phyloP scores from a whole-genome alignment of 2,797 vertebrate genomes.

The Rhadinocentrus ornatus region DNA sequence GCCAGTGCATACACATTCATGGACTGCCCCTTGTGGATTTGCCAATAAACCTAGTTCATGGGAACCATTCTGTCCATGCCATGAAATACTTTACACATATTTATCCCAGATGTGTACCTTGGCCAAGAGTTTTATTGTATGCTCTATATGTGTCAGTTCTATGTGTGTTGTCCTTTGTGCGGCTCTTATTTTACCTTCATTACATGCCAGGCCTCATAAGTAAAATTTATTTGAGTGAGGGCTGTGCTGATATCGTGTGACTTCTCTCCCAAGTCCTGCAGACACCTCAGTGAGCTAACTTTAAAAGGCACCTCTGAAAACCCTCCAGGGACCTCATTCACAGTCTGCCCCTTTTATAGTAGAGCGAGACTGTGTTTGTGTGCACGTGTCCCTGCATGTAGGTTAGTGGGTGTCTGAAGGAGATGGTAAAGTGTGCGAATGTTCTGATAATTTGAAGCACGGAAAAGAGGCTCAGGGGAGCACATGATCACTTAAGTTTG shows the following conservation, averaged over 20 bases:
- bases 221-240: conserved; percentile 50
- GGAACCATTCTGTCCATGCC: conserved; percentile 19
- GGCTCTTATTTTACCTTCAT: conserved; percentile 31
- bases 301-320: conserved; percentile 39
- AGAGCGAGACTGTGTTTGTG: conserved; percentile 4
- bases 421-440: conserved; percentile 35
- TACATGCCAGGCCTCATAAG: conserved; percentile 26
- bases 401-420: conserved; percentile 37
- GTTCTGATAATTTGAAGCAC: conserved; percentile 29
- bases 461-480: conserved; percentile 12
- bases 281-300: conserved; percentile 48
- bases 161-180: conserved; percentile 34
- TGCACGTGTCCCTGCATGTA: not conserved
- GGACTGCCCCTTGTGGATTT: conserved; percentile 22
- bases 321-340: conserved; percentile 25
- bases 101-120: conserved; percentile 49
- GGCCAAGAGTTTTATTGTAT: conserved; percentile 39
- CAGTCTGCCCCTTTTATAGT: conserved; percentile 33
- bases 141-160: conserved; percentile 26
- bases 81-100: conserved; percentile 34
- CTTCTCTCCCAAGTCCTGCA: conserved; percentile 31
- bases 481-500: conserved; percentile 24
- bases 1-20: conserved; percentile 5
- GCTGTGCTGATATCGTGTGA: conserved; percentile 47
- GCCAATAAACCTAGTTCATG: conserved; percentile 33